Evolutionary conservation across 1,140 invertebrate genomes (phyloP).

Genomic region (Diprion similis): DNA sequence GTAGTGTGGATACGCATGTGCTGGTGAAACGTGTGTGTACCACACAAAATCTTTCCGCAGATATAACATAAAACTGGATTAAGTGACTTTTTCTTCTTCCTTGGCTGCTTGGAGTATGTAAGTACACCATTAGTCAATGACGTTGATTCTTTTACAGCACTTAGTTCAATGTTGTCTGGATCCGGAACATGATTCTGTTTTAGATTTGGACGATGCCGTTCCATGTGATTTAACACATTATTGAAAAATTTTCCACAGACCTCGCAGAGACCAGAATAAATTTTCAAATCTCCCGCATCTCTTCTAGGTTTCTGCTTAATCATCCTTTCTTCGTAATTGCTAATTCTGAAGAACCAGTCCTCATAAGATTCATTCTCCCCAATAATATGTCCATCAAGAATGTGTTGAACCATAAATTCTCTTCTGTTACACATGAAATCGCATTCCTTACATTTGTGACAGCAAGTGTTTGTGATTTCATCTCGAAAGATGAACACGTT

Average conservation of each 20-base stretch:
- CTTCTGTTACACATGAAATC: background rate
- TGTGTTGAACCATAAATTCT: background rate
- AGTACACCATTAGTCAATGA: too few species aligned
- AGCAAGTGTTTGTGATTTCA: background rate
- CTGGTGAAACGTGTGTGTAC: background rate
- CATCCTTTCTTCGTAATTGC: background rate
- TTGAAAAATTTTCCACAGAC: background rate
- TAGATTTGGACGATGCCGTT: background rate
- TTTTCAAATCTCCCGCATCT: background rate
- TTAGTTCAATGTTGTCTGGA: background rate
- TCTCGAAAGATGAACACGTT: background rate
- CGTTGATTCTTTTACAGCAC: background rate
- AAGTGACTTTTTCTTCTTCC: background rate
- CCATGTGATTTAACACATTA: background rate
- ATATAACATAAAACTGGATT: background rate
- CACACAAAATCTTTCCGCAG: background rate
- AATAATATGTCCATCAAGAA: background rate
- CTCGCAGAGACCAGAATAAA: background rate
- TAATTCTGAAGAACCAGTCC: background rate
- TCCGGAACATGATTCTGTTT: background rate
- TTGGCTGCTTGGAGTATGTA: background rate
- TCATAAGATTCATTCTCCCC: background rate
- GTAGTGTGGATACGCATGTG: background rate
- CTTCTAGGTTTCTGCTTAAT: background rate
- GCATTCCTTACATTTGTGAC: conserved; percentile 5